These are phyloP conservation scores for Trichonephila clavipes DNA, from an alignment of 1,140 invertebrate species.

Conservation along the genomic window DNA sequence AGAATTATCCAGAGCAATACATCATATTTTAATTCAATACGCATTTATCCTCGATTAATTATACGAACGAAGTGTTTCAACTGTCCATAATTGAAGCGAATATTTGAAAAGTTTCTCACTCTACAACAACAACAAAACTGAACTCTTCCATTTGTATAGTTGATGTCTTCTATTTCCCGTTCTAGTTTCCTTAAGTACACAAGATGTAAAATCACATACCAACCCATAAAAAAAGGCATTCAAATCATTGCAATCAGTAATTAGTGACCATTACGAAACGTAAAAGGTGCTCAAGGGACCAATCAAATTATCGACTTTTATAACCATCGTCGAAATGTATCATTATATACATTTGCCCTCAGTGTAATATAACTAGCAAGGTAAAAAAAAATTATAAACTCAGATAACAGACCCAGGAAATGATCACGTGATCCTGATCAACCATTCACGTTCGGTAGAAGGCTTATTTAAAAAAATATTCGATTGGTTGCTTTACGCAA, in stretches of 20 bases:
- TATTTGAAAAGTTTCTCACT: neutral
- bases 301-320: slow-evolving; percentile 48
- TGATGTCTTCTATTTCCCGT: neutral
- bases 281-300: slow-evolving; percentile 9
- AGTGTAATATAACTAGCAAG: neutral
- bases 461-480: slow-evolving; percentile 8
- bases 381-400: neutral
- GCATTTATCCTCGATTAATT: neutral
- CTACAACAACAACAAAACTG: neutral
- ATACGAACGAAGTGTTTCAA: neutral
- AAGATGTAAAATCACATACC: neutral
- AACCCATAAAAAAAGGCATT: neutral
- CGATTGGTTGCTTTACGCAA: slow-evolving; percentile 21
- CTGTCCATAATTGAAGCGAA: neutral
- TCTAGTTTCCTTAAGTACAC: neutral
- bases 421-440: slow-evolving; percentile 34
- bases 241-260: neutral
- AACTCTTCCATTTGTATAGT: neutral
- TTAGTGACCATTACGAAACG: slow-evolving; percentile 40
- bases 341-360: neutral
- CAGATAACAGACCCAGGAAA: neutral
- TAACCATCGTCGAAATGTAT: slow-evolving; percentile 13
- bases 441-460: neutral
- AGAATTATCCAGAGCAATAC: neutral
- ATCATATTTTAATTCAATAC: neutral